These are phyloP conservation scores for Peromyscus melanophrys DNA, from an alignment of 2,797 vertebrate species.

Conservation along the genomic window DNA sequence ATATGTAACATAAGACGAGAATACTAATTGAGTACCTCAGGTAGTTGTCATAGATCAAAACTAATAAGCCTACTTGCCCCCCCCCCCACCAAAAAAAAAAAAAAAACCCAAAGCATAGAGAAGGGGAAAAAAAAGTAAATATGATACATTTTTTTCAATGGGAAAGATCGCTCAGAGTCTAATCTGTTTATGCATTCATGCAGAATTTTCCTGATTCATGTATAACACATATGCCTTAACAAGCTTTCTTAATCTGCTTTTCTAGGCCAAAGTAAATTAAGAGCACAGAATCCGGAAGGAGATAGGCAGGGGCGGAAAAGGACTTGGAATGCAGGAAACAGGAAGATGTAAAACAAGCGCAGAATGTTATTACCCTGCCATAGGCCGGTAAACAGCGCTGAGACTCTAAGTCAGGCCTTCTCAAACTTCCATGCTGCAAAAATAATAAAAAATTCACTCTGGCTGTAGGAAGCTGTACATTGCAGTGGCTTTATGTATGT, in stretches of 20 bases:
- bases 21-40: background rate
- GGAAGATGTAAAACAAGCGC: slow-evolving; percentile 32
- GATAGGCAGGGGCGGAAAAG: slow-evolving; percentile 37
- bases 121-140: background rate
- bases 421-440: slow-evolving; percentile 3
- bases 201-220: slow-evolving; percentile 50
- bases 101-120: background rate
- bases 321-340: slow-evolving; percentile 54
- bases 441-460: background rate
- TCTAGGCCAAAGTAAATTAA: slow-evolving; percentile 67
- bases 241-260: slow-evolving; percentile 38
- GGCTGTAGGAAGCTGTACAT: background rate
- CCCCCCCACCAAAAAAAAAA: background rate
- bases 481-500: background rate
- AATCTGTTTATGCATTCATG: background rate
- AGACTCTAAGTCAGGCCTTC: background rate
- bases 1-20: background rate
- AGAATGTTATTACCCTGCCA: background rate
- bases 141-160: slow-evolving; percentile 10
- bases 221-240: slow-evolving; percentile 44
- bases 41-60: background rate
- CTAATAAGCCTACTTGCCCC: background rate
- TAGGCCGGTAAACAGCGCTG: background rate
- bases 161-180: slow-evolving; percentile 27
- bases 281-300: slow-evolving; percentile 69